These are phyloP conservation scores for Mionectes macconnelli DNA, from an alignment of 2,113 vertebrate genomes.

Conservation along the genomic window DNA sequence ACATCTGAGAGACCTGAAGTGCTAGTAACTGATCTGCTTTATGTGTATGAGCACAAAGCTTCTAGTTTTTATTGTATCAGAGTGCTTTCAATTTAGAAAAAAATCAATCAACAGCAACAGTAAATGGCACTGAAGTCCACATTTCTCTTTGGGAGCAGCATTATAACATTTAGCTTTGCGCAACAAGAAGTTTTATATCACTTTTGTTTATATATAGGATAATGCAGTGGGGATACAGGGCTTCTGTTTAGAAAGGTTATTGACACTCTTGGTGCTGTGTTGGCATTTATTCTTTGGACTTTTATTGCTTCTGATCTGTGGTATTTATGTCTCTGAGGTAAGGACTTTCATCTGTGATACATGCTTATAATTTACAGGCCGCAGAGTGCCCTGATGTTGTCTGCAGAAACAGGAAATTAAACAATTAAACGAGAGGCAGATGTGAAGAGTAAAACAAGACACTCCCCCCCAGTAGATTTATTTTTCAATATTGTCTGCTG, in stretches of 20 bases:
- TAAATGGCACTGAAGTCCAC: neutral
- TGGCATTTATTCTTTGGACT: slow-evolving; percentile 49
- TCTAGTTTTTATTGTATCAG: neutral
- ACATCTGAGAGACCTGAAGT: neutral
- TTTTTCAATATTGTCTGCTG: neutral
- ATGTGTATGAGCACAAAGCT: neutral
- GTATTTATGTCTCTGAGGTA: slow-evolving; percentile 39
- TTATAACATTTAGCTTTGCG: slow-evolving; percentile 6
- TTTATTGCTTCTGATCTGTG: slow-evolving; percentile 40
- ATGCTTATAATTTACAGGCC: neutral
- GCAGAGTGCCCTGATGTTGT: neutral
- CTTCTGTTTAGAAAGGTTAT: slow-evolving; percentile 23
- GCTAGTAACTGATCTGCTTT: neutral
- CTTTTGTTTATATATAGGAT: slow-evolving; percentile 36
- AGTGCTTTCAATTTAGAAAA: slow-evolving; percentile 18
- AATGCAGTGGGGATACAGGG: neutral
- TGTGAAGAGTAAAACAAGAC: neutral
- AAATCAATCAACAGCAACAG: slow-evolving; percentile 31
- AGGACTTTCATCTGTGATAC: slow-evolving; percentile 6
- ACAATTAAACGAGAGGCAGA: neutral
- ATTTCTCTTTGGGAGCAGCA: neutral
- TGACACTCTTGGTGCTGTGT: neutral
- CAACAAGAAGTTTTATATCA: slow-evolving; percentile 24
- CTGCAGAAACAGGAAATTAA: slow-evolving; percentile 27
- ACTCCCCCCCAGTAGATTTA: neutral